phyloP scores from a whole-genome alignment of 2,888 invertebrate genomes.

The Fissipunctia ypsillon region DNA sequence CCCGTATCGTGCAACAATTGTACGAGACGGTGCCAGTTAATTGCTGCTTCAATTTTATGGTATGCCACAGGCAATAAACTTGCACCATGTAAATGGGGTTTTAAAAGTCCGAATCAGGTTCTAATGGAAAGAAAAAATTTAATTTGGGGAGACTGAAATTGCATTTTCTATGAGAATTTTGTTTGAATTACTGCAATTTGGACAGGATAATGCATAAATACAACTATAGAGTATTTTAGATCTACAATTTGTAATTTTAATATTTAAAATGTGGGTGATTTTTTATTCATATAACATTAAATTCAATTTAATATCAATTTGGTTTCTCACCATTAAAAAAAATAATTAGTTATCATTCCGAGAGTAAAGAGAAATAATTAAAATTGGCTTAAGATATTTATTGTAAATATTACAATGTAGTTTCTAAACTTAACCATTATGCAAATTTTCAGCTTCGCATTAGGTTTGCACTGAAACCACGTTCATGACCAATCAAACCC shows the following conservation, averaged over 20 bases:
- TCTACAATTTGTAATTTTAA: neutral
- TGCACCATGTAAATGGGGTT: too few species aligned
- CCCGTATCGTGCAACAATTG: too few species aligned
- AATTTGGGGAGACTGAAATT: neutral
- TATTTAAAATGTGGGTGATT: neutral
- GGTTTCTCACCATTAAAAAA: too few species aligned
- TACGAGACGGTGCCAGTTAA: too few species aligned
- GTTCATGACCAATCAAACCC: constrained; percentile 11
- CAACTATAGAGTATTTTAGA: neutral
- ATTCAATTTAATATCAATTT: neutral
- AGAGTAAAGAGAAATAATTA: neutral
- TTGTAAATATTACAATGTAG: constrained; percentile 11
- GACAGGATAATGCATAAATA: neutral
- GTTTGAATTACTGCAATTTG: neutral
- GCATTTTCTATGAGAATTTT: too few species aligned
- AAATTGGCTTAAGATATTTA: neutral
- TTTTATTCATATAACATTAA: neutral
- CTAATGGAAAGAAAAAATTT: neutral
- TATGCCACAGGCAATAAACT: too few species aligned
- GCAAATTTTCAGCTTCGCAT: constrained; percentile 7
- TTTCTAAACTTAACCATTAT: constrained; percentile 2
- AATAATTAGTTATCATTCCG: neutral
- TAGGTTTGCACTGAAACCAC: constrained; percentile 16
- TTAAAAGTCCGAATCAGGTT: neutral
- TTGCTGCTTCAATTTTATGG: too few species aligned